Conservation (phyloP, 1,140 invertebrate genomes). For the Oppia nitens region DNA sequence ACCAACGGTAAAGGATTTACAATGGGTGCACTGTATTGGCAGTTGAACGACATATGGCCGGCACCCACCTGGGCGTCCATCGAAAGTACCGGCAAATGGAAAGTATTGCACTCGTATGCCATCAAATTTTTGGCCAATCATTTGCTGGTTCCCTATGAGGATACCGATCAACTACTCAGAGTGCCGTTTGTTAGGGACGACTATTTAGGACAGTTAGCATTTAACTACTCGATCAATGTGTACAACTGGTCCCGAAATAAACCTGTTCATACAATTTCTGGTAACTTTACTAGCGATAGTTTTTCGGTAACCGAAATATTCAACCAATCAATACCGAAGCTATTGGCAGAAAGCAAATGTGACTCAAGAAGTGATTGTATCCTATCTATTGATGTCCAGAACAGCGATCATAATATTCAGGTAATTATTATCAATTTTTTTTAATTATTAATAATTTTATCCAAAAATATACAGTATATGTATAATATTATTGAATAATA, state of each 20-base stretch:
- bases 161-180: slow-evolving; percentile 16
- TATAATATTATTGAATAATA: too few species aligned
- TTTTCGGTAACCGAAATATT: background rate
- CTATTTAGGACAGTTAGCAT: slow-evolving; percentile 1
- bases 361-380: background rate
- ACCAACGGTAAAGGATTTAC: slow-evolving; percentile 47
- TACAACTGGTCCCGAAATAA: background rate
- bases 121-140: slow-evolving; percentile 61
- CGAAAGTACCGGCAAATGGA: too few species aligned
- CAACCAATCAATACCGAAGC: background rate
- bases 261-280: background rate
- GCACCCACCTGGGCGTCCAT: slow-evolving; percentile 90
- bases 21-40: too few species aligned
- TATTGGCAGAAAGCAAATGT: background rate
- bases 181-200: slow-evolving; percentile 17
- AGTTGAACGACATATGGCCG: slow-evolving; percentile 95
- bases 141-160: slow-evolving; percentile 38
- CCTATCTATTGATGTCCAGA: background rate
- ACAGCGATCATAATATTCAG: background rate
- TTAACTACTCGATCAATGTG: background rate
- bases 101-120: slow-evolving; percentile 79
- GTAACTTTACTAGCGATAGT: background rate
- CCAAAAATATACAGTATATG: too few species aligned
- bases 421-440: too few species aligned
- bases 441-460: too few species aligned